phyloP scores from a whole-genome alignment of 2,888 invertebrate species.

The Hyposoter didymator region DNA sequence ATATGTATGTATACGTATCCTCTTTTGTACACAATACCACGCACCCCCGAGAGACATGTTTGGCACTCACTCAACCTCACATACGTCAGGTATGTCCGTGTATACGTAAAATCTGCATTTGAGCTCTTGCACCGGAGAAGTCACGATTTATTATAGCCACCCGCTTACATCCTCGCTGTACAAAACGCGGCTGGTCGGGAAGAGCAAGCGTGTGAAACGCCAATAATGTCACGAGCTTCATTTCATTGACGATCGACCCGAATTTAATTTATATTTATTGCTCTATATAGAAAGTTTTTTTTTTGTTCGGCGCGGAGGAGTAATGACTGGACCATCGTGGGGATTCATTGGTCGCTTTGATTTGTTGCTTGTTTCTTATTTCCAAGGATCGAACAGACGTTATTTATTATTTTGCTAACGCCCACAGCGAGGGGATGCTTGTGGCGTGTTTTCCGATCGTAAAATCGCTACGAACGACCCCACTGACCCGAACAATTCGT shows the following conservation, averaged over 20 bases:
- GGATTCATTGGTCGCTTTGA: neutral
- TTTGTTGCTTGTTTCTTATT: neutral
- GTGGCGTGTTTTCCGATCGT: conserved; percentile 26
- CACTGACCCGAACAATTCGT: conserved; percentile 42
- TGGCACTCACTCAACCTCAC: conserved; percentile 38
- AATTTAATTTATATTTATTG: neutral
- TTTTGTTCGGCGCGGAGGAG: neutral
- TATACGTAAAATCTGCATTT: conserved; percentile 77
- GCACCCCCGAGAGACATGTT: conserved; percentile 30
- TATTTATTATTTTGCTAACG: neutral
- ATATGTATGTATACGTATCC: conserved; percentile 3
- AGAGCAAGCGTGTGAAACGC: conserved; percentile 16
- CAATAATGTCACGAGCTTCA: neutral
- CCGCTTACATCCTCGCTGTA: conserved; percentile 49
- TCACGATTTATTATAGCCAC: conserved; percentile 76
- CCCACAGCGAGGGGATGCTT: neutral
- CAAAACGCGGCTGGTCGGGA: neutral
- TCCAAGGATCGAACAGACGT: neutral
- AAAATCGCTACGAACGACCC: conserved; percentile 10
- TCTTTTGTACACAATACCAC: conserved; percentile 27
- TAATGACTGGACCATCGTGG: neutral
- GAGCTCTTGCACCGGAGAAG: conserved; percentile 65
- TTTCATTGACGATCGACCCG: conserved; percentile 15
- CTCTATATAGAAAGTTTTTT: neutral
- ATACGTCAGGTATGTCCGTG: conserved; percentile 15